These are phyloP conservation scores for Drosophila macrospina DNA, from an alignment of 2,888 invertebrate species.

Conservation along the genomic window DNA sequence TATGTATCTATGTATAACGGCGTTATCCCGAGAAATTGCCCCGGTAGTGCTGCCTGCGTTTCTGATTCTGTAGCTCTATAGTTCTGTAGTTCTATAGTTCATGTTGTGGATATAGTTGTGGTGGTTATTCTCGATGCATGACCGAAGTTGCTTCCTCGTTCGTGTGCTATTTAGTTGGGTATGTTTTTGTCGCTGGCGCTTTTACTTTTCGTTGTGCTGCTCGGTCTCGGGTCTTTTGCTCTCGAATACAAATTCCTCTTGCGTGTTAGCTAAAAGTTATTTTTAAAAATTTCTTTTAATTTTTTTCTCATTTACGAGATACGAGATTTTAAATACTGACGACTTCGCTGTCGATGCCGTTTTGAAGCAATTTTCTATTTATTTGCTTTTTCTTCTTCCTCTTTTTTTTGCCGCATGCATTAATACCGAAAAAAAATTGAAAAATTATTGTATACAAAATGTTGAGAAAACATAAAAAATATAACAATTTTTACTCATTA, in stretches of 20 bases:
- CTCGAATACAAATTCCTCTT: constrained; percentile 83
- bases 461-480: constrained; percentile 1
- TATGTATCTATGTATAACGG: constrained; percentile 14
- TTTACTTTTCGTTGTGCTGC: constrained; percentile 63
- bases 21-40: constrained; percentile 48
- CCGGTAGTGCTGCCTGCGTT: constrained; percentile 7
- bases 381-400: constrained; percentile 10
- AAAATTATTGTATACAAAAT: constrained; percentile 18
- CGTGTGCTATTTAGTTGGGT: constrained; percentile 57
- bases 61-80: constrained; percentile 1
- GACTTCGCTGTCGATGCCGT: constrained; percentile 43
- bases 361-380: constrained; percentile 48
- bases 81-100: not conserved
- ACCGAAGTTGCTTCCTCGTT: constrained; percentile 60
- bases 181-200: constrained; percentile 69
- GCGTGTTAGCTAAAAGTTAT: constrained; percentile 85
- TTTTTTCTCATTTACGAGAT: constrained; percentile 69
- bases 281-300: constrained; percentile 82
- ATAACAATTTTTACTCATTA: not conserved
- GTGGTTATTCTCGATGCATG: constrained; percentile 33
- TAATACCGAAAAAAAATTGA: constrained; percentile 34
- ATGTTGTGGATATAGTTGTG: not conserved
- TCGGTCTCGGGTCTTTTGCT: constrained; percentile 68
- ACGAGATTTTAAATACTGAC: constrained; percentile 69
- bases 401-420: constrained; percentile 27